A percentile compares a stretch with the other conserved stretches of the same genome.
Conservation (phyloP, 2,797 vertebrate genomes). For the Gambusia yucatana region DNA sequence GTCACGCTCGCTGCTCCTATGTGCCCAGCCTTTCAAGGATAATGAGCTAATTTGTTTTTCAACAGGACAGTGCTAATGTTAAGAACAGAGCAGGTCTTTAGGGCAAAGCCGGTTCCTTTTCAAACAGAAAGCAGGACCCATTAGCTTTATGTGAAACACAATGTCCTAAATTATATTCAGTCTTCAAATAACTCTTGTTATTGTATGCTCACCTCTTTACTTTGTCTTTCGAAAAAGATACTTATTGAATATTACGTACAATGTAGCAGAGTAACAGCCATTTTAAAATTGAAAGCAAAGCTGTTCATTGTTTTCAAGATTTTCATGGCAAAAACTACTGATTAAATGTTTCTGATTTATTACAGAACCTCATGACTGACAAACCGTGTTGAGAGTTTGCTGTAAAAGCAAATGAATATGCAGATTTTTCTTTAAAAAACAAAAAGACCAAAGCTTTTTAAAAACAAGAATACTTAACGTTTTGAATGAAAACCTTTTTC, state of each 20-base stretch:
- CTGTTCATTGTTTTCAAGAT: neutral
- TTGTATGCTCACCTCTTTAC: slow-evolving; percentile 3
- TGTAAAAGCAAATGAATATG: neutral
- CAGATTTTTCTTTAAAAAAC: too few species aligned
- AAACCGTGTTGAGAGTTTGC: neutral
- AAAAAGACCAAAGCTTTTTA: neutral
- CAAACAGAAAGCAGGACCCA: slow-evolving; percentile 25
- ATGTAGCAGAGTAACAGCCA: slow-evolving; percentile 4
- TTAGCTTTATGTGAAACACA: slow-evolving; percentile 21
- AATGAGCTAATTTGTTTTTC: slow-evolving; percentile 79
- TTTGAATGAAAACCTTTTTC: neutral
- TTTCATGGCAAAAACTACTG: neutral
- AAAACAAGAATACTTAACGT: neutral
- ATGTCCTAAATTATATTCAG: slow-evolving; percentile 23
- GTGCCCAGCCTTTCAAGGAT: slow-evolving; percentile 70
- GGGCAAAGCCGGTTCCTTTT: slow-evolving; percentile 31
- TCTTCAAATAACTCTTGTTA: slow-evolving; percentile 21
- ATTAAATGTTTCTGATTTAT: neutral
- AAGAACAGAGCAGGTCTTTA: slow-evolving; percentile 36
- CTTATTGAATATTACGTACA: slow-evolving; percentile 5
- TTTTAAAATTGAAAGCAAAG: slow-evolving; percentile 15
- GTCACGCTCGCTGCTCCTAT: slow-evolving; percentile 63
- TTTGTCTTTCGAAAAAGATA: slow-evolving; percentile 14
- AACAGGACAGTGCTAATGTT: slow-evolving; percentile 47
- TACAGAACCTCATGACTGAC: neutral